These are phyloP conservation scores for Tenualosa ilisha DNA, from an alignment of 2,797 vertebrate species.

Conservation along the genomic window DNA sequence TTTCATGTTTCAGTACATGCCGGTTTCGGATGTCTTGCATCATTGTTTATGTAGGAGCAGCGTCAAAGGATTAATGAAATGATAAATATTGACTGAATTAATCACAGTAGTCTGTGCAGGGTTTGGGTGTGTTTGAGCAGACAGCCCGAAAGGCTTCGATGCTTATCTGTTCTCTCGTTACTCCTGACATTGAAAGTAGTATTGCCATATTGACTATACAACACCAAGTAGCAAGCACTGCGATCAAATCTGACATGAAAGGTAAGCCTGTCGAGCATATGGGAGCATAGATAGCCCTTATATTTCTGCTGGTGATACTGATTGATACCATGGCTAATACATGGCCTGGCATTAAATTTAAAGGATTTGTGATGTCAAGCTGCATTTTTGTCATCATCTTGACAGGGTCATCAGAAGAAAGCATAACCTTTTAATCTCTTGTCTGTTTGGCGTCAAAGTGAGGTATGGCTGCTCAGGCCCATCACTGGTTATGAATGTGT, in stretches of 20 bases:
- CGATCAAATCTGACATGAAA: conserved; percentile 14
- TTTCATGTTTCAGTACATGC: conserved; percentile 54
- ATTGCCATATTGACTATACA: background rate
- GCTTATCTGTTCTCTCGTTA: background rate
- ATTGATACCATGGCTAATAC: conserved; percentile 6
- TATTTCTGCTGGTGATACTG: conserved; percentile 1
- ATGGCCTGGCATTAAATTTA: background rate
- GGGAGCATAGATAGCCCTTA: background rate
- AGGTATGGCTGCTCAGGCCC: conserved; percentile 24
- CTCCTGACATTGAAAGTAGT: conserved; percentile 6
- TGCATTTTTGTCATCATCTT: background rate
- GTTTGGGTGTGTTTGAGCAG: conserved; percentile 29
- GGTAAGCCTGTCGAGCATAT: conserved; percentile 1
- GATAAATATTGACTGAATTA: conserved; percentile 71
- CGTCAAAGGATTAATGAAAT: conserved; percentile 73
- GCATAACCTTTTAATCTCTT: conserved; percentile 12
- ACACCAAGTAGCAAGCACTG: background rate
- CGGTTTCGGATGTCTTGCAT: conserved; percentile 74
- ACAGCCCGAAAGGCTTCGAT: conserved; percentile 4
- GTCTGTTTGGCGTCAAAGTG: conserved; percentile 5
- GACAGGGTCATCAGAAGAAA: conserved; percentile 14
- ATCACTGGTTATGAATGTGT: conserved; percentile 51
- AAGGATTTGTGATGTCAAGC: conserved; percentile 18
- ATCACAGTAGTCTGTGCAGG: conserved; percentile 43
- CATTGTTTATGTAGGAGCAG: conserved; percentile 74